Evolutionary conservation across 2,797 vertebrate species (phyloP).

Genomic region (Anguilla marmorata): DNA sequence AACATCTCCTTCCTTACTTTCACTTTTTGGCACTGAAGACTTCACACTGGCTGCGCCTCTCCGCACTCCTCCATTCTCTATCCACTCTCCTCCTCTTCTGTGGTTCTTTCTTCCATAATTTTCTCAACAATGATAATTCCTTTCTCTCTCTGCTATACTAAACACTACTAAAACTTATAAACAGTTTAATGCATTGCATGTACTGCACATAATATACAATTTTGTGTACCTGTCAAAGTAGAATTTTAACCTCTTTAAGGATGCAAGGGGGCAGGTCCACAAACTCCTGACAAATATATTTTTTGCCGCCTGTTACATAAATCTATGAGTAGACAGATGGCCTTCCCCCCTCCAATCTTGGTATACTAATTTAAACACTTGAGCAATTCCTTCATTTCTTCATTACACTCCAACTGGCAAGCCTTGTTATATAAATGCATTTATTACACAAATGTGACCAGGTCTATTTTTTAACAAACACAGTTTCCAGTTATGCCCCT

Average conservation of each 20-base stretch:
- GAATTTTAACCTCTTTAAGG: neutral
- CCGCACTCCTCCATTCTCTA: neutral
- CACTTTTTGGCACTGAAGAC: neutral
- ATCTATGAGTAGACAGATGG: neutral
- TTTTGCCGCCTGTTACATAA: neutral
- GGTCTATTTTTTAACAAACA: slow-evolving; percentile 66
- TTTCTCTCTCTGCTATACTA: neutral
- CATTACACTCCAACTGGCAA: slow-evolving; percentile 21
- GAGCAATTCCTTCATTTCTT: neutral
- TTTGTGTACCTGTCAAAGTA: neutral
- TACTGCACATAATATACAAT: neutral
- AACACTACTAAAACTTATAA: neutral
- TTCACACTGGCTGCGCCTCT: neutral
- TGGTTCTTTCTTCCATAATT: neutral
- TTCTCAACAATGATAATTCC: neutral
- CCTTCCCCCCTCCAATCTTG: no score
- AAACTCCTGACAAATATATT: neutral
- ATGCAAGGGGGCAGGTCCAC: neutral
- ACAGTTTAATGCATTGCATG: neutral
- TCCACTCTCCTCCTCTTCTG: neutral
- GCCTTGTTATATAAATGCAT: slow-evolving; percentile 48
- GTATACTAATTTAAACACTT: neutral
- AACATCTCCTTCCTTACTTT: neutral
- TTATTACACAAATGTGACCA: slow-evolving; percentile 81
- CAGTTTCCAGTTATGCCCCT: slow-evolving; percentile 76